These are phyloP conservation scores for Ligdia adustata DNA, from an alignment of 2,888 invertebrate species.

Conservation along the genomic window DNA sequence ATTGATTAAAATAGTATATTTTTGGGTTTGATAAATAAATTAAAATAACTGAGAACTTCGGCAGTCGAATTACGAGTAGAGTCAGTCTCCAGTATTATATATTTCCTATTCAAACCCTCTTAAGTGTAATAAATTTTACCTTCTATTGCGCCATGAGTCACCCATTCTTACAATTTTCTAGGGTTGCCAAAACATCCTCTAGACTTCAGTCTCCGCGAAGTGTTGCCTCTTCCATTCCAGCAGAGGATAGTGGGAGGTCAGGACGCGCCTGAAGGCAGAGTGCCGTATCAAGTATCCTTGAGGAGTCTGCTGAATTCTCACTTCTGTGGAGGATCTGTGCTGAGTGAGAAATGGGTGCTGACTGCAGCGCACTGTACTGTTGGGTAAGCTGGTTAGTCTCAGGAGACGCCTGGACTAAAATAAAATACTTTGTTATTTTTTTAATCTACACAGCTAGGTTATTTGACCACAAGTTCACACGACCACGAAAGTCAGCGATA, in stretches of 20 bases:
- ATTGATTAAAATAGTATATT: no score
- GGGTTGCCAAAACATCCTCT: constrained; percentile 10
- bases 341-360: constrained; percentile 69
- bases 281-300: constrained; percentile 78
- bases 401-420: no score
- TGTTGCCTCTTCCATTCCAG: constrained; percentile 18
- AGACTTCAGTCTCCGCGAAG: constrained; percentile 21
- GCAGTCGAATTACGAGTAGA: no score
- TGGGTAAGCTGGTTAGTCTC: constrained; percentile 59
- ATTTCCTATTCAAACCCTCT: no score
- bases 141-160: no score
- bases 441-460: background rate
- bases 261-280: constrained; percentile 66
- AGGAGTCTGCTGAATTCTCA: constrained; percentile 58
- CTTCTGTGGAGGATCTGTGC: constrained; percentile 74
- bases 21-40: no score
- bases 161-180: background rate
- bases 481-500: background rate
- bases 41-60: no score
- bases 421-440: no score
- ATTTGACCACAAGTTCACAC: background rate
- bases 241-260: constrained; percentile 70
- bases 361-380: constrained; percentile 78
- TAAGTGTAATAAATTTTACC: no score
- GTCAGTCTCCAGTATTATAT: no score